Conservation (phyloP, 2,888 invertebrate species). For the Campaea margaritaria region DNA sequence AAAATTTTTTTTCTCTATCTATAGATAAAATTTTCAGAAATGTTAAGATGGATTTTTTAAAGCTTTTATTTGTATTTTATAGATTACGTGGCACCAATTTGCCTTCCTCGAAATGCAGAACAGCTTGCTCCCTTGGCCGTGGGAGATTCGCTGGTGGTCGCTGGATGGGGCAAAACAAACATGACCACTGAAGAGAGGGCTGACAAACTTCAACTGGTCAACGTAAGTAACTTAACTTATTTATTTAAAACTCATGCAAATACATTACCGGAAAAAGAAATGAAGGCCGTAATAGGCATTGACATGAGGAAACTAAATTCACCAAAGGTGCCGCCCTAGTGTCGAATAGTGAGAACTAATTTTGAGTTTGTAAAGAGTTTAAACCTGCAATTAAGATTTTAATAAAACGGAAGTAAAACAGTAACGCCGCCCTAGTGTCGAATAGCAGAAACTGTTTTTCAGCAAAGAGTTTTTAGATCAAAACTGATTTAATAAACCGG, state of each 20-base stretch:
- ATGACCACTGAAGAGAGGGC: conserved; percentile 76
- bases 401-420: background rate
- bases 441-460: background rate
- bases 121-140: conserved; percentile 60
- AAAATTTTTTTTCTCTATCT: too few relatives aligned
- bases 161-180: conserved; percentile 82
- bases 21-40: too few relatives aligned
- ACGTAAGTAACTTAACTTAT: conserved; percentile 51
- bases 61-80: conserved; percentile 18
- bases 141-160: conserved; percentile 79
- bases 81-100: conserved; percentile 86
- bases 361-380: background rate
- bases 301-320: too few relatives aligned
- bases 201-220: conserved; percentile 75
- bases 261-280: too few relatives aligned
- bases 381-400: background rate
- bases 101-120: conserved; percentile 75
- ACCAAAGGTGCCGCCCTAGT: too few relatives aligned
- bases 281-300: too few relatives aligned
- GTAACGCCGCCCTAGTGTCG: background rate
- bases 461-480: background rate
- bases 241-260: too few relatives aligned
- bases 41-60: too few relatives aligned
- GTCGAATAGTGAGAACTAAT: too few relatives aligned
- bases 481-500: too few relatives aligned